Percentiles rank a stretch among this genome's conserved stretches.
Conservation (phyloP, 2,797 vertebrate species). For the Hippoglossus hippoglossus region DNA sequence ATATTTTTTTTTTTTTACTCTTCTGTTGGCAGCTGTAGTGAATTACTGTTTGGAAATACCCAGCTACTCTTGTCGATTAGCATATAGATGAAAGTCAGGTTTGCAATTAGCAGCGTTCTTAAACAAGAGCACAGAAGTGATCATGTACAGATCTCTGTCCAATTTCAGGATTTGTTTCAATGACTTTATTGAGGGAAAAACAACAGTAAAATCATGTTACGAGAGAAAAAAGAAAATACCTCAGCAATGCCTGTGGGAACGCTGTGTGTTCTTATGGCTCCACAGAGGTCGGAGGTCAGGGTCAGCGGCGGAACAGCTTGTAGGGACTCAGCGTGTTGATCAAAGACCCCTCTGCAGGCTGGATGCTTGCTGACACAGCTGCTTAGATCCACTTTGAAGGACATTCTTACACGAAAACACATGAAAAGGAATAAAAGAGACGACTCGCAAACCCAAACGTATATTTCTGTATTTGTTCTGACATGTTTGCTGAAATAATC, state of each 20-base stretch:
- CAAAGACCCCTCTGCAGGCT: slow-evolving; percentile 69
- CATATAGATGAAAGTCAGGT: slow-evolving; percentile 14
- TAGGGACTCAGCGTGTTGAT: slow-evolving; percentile 64
- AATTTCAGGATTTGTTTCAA: not conserved
- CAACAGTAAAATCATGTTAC: slow-evolving; percentile 3
- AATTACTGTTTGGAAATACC: slow-evolving; percentile 15
- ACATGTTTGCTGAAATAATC: not conserved
- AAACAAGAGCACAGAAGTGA: not conserved
- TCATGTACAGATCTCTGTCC: not conserved
- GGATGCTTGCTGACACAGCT: slow-evolving; percentile 77
- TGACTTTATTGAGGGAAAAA: not conserved
- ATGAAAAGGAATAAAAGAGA: slow-evolving; percentile 30
- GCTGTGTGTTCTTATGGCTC: slow-evolving; percentile 35
- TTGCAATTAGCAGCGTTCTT: not conserved
- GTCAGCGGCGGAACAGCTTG: slow-evolving; percentile 65
- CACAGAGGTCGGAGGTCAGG: slow-evolving; percentile 67
- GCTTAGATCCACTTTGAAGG: slow-evolving; percentile 63
- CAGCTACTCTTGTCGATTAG: slow-evolving; percentile 11
- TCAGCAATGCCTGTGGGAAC: slow-evolving; percentile 45
- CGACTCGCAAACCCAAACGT: slow-evolving; percentile 16
- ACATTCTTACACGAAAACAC: slow-evolving; percentile 56
- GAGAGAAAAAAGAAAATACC: slow-evolving; percentile 8
- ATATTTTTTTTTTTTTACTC: slow-evolving; percentile 11
- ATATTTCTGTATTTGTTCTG: slow-evolving; percentile 32
- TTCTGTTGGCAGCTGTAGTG: slow-evolving; percentile 2